Evolutionary conservation across 2,888 invertebrate genomes (phyloP).

Genomic region (Heliconius hortense): DNA sequence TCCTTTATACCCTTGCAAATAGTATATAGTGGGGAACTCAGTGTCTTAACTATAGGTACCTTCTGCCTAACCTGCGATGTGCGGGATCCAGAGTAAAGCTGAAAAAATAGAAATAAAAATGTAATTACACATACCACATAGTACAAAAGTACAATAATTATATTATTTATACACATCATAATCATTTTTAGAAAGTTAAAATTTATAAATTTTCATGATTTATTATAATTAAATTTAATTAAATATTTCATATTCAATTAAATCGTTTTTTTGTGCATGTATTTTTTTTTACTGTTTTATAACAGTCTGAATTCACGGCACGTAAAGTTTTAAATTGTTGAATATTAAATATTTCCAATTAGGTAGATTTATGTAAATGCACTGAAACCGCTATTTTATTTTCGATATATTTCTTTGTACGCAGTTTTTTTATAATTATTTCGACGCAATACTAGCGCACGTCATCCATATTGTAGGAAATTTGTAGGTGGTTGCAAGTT

Average conservation of each 20-base stretch:
- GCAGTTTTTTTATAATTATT: not conserved
- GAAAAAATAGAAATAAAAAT: no score
- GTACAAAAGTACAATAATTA: not conserved
- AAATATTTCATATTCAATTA: not conserved
- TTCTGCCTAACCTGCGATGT: no score
- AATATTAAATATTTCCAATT: constrained; percentile 22
- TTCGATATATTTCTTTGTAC: not conserved
- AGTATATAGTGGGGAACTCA: no score
- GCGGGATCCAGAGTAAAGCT: no score
- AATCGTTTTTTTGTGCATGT: not conserved
- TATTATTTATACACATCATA: not conserved
- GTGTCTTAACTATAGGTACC: no score
- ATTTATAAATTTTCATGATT: constrained; percentile 10
- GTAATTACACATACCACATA: no score
- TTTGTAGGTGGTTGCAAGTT: not conserved
- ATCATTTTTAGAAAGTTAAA: not conserved
- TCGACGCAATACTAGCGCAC: not conserved
- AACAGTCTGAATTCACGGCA: constrained; percentile 27
- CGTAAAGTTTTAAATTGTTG: constrained; percentile 18
- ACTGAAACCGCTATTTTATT: not conserved
- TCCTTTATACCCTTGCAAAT: no score
- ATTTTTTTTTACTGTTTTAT: constrained; percentile 6
- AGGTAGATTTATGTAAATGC: constrained; percentile 16
- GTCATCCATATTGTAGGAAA: not conserved
- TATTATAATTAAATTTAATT: not conserved